Base-by-base conservation (phyloP, 2,797 vertebrate genomes). In the Etheostoma nigrum region DNA sequence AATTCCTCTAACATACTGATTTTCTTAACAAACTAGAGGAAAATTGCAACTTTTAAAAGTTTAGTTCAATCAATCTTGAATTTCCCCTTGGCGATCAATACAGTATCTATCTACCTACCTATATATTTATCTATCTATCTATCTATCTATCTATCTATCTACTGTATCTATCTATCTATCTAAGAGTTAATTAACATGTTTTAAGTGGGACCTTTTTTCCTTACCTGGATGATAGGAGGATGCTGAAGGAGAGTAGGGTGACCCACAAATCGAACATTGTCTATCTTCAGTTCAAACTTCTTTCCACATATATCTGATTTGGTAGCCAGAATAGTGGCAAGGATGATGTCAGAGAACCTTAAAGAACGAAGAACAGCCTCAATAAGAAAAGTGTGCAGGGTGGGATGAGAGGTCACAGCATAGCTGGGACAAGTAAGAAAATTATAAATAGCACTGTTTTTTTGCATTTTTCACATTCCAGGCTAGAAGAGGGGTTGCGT, bases 231-330 rank as follows among this genome's bases (percentile, higher is more conserved):
- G 79, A 96, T 96, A 0, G 96, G 93, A 7, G 95, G 96, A 51
- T 97, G 96, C 90, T 99, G 98, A 5, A 99, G 95, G 64, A 98
- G 92, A 0, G 98, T 99, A 0, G 98, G 98, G 68, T 99, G 98
- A 18, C 98, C 98, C 67, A 99, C 98, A 83, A 99, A 99, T 49
- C 97, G 96, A 88, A 99, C 97, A 0, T 98, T 99, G 87, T 99
- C 98, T 0, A 99, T 99, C 96, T 99, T 99, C 95, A 99, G 84
- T 75, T 99, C 98, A 94, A 99, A 99, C 90, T 99, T 99, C 88
- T 98, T 99, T 59, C 98, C 97, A 72, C 98, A 99, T 95, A 99
- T 99, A 67, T 99, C 98, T 6, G 98, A 99, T 87, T 99, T 99
- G 79, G 98, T 99, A 82, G 98, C 98, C 93, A 99, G 92, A 93